Percentiles rank a stretch among this genome's conserved stretches.
Evolutionary conservation across 2,113 vertebrate species (phyloP).

Genomic region (Chaenogobius annularis): DNA sequence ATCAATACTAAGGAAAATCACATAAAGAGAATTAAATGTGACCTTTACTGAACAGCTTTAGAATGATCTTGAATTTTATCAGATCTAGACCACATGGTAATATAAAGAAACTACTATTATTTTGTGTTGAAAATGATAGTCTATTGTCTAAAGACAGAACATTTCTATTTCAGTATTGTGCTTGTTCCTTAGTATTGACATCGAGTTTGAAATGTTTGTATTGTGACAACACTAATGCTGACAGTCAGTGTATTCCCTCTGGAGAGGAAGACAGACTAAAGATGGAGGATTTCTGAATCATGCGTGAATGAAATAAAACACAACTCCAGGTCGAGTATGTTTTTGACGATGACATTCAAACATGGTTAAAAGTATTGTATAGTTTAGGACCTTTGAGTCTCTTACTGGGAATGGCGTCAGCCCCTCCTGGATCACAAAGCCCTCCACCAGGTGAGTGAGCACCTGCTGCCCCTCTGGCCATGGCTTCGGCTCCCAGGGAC

Average conservation of each 20-base stretch:
- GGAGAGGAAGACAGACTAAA: not conserved
- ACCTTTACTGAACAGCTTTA: no score
- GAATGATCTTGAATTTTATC: no score
- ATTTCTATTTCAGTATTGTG: no score
- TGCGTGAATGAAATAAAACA: not conserved
- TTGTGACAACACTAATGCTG: no score
- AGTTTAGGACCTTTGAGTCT: conserved; percentile 5
- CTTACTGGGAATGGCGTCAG: conserved; percentile 94
- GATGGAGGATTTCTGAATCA: not conserved
- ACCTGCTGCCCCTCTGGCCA: conserved; percentile 74
- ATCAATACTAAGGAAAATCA: no score
- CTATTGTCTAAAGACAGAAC: no score
- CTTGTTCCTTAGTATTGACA: no score
- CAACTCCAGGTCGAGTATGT: not conserved
- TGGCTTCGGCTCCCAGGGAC: conserved; percentile 51
- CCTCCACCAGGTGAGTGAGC: conserved; percentile 95
- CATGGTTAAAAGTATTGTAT: not conserved
- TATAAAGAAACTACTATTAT: no score
- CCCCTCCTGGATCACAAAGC: conserved; percentile 97
- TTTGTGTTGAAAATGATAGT: no score
- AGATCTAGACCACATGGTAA: no score
- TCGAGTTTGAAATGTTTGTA: no score
- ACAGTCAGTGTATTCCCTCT: not conserved
- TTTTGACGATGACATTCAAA: not conserved
- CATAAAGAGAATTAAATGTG: no score